phyloP scores from a whole-genome alignment of 2,888 invertebrate genomes.

The Bedellia somnulentella region DNA sequence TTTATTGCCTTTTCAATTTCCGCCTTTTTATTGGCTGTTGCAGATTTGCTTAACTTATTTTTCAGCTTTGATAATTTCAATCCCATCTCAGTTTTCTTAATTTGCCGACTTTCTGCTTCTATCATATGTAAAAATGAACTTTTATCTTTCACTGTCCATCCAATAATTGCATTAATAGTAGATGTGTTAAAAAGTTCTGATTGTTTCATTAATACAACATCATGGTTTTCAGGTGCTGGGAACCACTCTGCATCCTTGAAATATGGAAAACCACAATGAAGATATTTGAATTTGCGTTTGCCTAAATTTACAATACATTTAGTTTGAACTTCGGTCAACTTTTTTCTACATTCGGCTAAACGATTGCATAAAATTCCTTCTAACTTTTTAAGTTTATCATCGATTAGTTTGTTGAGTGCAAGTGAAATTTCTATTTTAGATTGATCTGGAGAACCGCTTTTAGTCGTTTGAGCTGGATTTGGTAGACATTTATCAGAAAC shows the following conservation, averaged over 20 bases:
- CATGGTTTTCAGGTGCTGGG: conserved; percentile 61
- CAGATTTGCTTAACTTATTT: conserved; percentile 13
- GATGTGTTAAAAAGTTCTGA: conserved; percentile 45
- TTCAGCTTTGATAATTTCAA: conserved; percentile 18
- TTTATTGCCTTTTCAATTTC: conserved; percentile 18
- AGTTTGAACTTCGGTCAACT: conserved; percentile 15
- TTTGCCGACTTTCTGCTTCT: conserved; percentile 26
- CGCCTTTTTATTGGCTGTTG: conserved; percentile 3
- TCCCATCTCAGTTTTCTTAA: conserved; percentile 17
- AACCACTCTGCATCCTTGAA: conserved; percentile 65
- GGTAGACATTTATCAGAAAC: conserved; percentile 6
- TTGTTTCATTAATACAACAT: conserved; percentile 42
- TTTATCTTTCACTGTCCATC: conserved; percentile 64
- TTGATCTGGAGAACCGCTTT: conserved; percentile 12
- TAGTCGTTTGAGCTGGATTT: conserved; percentile 7
- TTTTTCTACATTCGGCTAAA: conserved; percentile 31
- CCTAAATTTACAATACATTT: conserved; percentile 12
- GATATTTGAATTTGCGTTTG: conserved; percentile 20
- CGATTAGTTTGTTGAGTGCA: conserved; percentile 32
- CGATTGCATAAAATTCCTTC: conserved; percentile 24
- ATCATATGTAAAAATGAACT: conserved; percentile 48
- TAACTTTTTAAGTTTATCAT: conserved; percentile 25
- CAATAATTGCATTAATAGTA: conserved; percentile 32
- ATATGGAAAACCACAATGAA: conserved; percentile 62
- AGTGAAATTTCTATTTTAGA: conserved; percentile 24